phyloP scores from a whole-genome alignment of 1,140 invertebrate species.

The Drosophila carrolli region DNA sequence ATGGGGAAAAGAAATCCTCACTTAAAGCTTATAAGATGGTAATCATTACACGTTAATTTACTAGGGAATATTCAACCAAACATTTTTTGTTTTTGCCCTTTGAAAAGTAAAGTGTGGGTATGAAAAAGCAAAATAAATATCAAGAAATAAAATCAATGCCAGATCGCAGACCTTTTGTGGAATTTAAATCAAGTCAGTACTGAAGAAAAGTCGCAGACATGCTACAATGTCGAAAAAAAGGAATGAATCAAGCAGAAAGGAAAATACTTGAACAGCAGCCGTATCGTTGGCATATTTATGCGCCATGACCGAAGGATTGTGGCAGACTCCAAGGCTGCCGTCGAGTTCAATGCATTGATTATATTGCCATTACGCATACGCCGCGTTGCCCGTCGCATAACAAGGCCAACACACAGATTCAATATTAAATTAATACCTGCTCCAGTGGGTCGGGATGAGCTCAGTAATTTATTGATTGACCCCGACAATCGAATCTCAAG shows the following conservation, averaged over 20 bases:
- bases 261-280: constrained; percentile 26
- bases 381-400: constrained; percentile 20
- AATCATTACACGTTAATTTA: not conserved
- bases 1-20: too few species aligned
- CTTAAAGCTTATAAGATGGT: not conserved
- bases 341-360: constrained; percentile 69
- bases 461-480: constrained; percentile 71
- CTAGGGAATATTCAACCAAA: too few species aligned
- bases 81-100: too few species aligned
- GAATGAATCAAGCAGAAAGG: not conserved
- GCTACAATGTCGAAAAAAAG: constrained; percentile 35
- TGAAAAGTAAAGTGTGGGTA: too few species aligned
- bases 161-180: constrained; percentile 21
- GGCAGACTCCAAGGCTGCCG: constrained; percentile 22
- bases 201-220: constrained; percentile 60
- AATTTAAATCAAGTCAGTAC: constrained; percentile 50
- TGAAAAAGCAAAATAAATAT: too few species aligned
- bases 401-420: constrained; percentile 9
- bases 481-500: constrained; percentile 41
- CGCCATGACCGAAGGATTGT: constrained; percentile 20
- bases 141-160: not conserved
- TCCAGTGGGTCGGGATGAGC: constrained; percentile 16
- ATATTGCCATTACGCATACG: constrained; percentile 53
- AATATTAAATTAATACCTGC: constrained; percentile 62
- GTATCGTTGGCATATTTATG: constrained; percentile 68